These are phyloP conservation scores for Harpegnathos saltator DNA, from an alignment of 1,140 invertebrate genomes.

Conservation along the genomic window DNA sequence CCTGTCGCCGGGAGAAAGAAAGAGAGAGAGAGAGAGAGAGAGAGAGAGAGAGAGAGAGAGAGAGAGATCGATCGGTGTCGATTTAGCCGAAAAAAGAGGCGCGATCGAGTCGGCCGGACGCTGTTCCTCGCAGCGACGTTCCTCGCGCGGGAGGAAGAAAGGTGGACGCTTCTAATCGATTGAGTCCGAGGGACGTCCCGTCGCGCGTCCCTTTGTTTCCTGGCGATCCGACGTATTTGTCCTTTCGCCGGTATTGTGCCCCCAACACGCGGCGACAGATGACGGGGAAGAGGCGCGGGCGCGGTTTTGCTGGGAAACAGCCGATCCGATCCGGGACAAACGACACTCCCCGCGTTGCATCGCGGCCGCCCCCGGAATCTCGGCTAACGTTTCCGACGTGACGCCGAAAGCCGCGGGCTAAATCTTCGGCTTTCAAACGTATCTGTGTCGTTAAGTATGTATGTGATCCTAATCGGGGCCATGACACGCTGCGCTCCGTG, in stretches of 20 bases:
- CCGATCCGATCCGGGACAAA: conserved; percentile 54
- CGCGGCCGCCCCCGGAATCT: neutral
- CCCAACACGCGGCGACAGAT: conserved; percentile 30
- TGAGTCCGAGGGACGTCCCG: conserved; percentile 47
- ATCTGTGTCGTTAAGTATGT: neutral
- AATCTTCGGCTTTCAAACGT: neutral
- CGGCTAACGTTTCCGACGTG: neutral
- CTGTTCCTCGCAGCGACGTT: conserved; percentile 6
- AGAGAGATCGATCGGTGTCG: conserved; percentile 40
- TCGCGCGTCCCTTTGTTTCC: conserved; percentile 53
- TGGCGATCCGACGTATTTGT: conserved; percentile 50
- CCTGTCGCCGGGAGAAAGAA: too few relatives aligned
- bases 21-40: too few relatives aligned
- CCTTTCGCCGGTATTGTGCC: conserved; percentile 14
- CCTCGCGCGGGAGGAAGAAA: conserved; percentile 20
- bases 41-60: too few relatives aligned
- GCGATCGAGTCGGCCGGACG: conserved; percentile 14
- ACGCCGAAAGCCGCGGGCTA: neutral
- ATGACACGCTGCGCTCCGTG: neutral
- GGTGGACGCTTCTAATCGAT: conserved; percentile 54
- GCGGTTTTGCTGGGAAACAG: conserved; percentile 69
- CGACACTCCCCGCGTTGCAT: conserved; percentile 6
- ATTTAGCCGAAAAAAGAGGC: conserved; percentile 6
- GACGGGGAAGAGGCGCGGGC: conserved; percentile 75
- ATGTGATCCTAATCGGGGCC: neutral